Conservation (phyloP, 2,113 vertebrate genomes). For the Gnathonemus longibarbis region DNA sequence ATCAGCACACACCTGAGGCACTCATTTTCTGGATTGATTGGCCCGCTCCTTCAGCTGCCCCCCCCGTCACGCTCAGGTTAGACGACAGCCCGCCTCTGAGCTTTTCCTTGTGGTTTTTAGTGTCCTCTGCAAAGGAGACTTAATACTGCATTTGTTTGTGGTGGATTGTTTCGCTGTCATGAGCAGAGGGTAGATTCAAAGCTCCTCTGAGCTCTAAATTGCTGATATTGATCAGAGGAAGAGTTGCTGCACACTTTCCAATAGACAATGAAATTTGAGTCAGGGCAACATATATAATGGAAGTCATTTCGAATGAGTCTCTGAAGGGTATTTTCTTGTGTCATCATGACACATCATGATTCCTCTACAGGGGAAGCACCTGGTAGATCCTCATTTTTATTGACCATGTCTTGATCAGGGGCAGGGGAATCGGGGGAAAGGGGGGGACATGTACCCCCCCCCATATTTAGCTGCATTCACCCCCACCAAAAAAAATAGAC, state of each 20-base stretch:
- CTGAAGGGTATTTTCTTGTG: not conserved
- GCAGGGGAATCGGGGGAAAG: not conserved
- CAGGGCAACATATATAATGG: not conserved
- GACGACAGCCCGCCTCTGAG: not conserved
- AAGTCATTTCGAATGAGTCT: not conserved
- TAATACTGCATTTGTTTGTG: not conserved
- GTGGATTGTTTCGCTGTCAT: not conserved
- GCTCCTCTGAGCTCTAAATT: not conserved
- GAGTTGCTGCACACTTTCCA: not conserved
- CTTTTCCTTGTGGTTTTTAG: not conserved
- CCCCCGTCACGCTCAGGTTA: not conserved
- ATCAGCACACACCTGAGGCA: not conserved
- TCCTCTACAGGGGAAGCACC: not conserved
- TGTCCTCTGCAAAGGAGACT: not conserved
- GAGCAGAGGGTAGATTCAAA: not conserved
- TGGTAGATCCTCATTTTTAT: not conserved
- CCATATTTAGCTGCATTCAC: not conserved
- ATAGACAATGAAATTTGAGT: not conserved
- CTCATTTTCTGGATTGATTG: not conserved
- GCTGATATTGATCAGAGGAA: slow-evolving; percentile 1
- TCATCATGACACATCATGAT: not conserved
- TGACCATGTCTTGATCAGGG: not conserved
- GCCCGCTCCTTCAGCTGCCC: not conserved
- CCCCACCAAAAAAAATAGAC: not conserved
- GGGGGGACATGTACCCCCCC: too few relatives aligned